phyloP scores from a whole-genome alignment of 2,888 invertebrate genomes.

The Macrophya annulata region DNA sequence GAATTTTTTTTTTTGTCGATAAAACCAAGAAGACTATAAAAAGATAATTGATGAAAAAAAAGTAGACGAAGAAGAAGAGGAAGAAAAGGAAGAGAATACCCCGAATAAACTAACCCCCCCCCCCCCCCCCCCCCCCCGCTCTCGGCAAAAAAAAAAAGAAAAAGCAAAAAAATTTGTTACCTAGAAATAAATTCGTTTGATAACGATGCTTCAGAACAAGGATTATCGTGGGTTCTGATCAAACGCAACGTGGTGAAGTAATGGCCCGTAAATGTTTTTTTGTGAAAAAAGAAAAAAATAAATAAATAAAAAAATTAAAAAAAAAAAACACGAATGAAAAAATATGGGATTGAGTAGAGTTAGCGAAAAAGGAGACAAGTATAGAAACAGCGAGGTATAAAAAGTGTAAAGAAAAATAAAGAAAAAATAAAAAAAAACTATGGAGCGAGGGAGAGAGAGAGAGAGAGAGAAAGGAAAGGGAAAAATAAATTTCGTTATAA shows the following conservation, averaged over 20 bases:
- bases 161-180: background rate
- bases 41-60: background rate
- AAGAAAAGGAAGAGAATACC: background rate
- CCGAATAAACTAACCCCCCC: no score
- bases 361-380: no score
- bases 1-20: no score
- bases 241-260: conserved; percentile 35
- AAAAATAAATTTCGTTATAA: background rate
- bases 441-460: background rate
- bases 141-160: no score
- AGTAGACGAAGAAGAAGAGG: background rate
- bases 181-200: conserved; percentile 23
- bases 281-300: conserved; percentile 28
- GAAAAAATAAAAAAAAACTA: background rate
- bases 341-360: background rate
- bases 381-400: no score
- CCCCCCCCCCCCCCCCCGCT: no score
- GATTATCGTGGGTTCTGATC: conserved; percentile 44
- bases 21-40: no score
- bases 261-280: conserved; percentile 47
- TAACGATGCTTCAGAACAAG: conserved; percentile 21
- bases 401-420: background rate
- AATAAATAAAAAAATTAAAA: no score
- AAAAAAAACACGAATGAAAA: background rate
- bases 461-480: background rate